These are phyloP conservation scores for Phrynocephalus versicolor DNA, from an alignment of 2,113 vertebrate species.

Conservation along the genomic window DNA sequence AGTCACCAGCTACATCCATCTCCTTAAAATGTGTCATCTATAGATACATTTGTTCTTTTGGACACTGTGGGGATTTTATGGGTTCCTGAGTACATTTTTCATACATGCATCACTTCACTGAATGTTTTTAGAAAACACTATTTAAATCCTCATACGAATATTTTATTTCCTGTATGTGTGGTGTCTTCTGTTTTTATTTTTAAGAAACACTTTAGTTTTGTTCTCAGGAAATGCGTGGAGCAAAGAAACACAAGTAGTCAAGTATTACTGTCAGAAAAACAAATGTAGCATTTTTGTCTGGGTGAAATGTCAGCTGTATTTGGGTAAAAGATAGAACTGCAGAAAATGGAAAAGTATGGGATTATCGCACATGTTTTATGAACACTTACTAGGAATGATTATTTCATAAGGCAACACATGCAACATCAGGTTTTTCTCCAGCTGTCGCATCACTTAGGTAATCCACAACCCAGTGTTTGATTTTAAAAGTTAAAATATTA, in stretches of 20 bases:
- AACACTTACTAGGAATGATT: constrained; percentile 56
- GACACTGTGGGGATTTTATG: constrained; percentile 28
- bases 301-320: constrained; percentile 73
- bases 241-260: constrained; percentile 74
- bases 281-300: constrained; percentile 75
- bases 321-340: constrained; percentile 61
- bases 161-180: constrained; percentile 1
- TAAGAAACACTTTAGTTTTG: not conserved
- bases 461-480: constrained; percentile 69
- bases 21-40: constrained; percentile 10
- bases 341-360: constrained; percentile 63
- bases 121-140: not conserved
- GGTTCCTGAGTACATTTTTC: constrained; percentile 27
- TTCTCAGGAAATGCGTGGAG: constrained; percentile 72
- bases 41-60: constrained; percentile 31
- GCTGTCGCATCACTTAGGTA: constrained; percentile 68
- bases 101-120: constrained; percentile 11
- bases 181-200: constrained; percentile 17
- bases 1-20: constrained; percentile 15
- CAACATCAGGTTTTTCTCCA: constrained; percentile 38
- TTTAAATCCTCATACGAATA: constrained; percentile 3
- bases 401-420: constrained; percentile 60
- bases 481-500: constrained; percentile 82
- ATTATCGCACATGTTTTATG: constrained; percentile 51
- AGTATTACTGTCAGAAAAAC: constrained; percentile 73